Conservation (phyloP, 2,797 vertebrate species). For the Tenualosa thibaudeaui region DNA sequence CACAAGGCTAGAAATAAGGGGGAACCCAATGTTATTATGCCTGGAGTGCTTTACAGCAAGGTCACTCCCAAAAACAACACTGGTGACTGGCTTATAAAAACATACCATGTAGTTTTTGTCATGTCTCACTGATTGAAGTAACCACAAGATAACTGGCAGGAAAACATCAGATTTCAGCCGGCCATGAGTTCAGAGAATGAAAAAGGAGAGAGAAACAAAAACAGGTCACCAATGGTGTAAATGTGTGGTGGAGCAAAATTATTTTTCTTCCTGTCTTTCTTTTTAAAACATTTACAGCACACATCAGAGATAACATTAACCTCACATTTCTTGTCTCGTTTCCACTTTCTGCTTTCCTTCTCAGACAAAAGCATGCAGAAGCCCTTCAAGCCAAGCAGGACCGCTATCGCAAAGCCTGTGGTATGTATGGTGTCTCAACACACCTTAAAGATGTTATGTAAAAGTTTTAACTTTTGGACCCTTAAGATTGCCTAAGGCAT, state of each 20-base stretch:
- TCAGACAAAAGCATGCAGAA: slow-evolving; percentile 68
- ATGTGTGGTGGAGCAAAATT: not conserved
- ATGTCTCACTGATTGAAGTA: not conserved
- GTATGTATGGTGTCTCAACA: slow-evolving; percentile 47
- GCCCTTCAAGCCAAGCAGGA: slow-evolving; percentile 52
- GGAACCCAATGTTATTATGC: not conserved
- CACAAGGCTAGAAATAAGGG: not conserved
- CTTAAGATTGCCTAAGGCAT: not conserved
- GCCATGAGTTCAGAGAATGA: not conserved
- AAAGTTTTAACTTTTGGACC: not conserved
- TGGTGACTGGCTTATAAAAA: slow-evolving; percentile 1
- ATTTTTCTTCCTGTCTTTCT: not conserved
- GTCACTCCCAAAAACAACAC: not conserved
- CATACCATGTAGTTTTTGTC: not conserved
- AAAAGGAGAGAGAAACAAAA: not conserved
- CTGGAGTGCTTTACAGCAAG: slow-evolving; percentile 12
- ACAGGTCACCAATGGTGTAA: not conserved
- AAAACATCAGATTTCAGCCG: not conserved
- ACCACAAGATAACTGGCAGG: not conserved
- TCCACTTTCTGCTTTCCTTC: slow-evolving; percentile 25
- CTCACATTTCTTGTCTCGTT: not conserved
- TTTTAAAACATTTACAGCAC: not conserved
- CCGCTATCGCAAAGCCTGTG: slow-evolving; percentile 49
- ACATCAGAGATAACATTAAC: not conserved
- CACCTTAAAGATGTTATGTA: slow-evolving; percentile 10